Base-by-base conservation (phyloP, 2,888 invertebrate genomes). In the Trisateles emortualis region DNA sequence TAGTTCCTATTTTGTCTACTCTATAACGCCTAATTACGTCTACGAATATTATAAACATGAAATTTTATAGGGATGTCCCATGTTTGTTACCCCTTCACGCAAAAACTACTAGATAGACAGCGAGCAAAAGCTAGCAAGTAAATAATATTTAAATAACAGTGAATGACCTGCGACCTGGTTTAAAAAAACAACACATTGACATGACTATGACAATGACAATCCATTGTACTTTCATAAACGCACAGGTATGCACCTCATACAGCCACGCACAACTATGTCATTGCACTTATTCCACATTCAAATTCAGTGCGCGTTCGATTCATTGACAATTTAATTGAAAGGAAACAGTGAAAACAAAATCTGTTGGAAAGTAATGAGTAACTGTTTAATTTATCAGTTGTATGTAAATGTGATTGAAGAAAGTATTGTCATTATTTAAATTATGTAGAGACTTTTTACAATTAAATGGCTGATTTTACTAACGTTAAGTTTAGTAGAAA, bases 201-300 rank as follows among this genome's bases (percentile, higher is more conserved):
- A 26, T 26, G 8, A 6, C 19, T 19, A 3, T 19, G 19, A 53
- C 33, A 33, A 3, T 19, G 19, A 53, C 33, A 33, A 50, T 55
- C 56, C 61, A 48, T 59, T 58, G 44, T 65, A 59, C 51, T 67
- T 67, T 67, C 68, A 32, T 58, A 39, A 40, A 70, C 68, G 69
- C 73, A 60, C 44, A 57, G 68, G 65, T 54, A 74, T 70, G 68
- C 64, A 63, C 36, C 45, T 52, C 59, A 35, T 43, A 52, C 30
- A 13, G 40, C 38, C 36, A 32, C 41, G 24, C 49, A 13, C 4
- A 72, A 59, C 55, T 72, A 42, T 76, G 77, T 64, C 74, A 71
- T 58, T 68, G 74, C 73, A 74, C 60, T 52, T 47, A 47, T 43
- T 38, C 22, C 19, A 52, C 19, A 35, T 57, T 44, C 6, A 35